Base-by-base conservation (phyloP, 2,797 vertebrate species). In the Falco peregrinus region DNA sequence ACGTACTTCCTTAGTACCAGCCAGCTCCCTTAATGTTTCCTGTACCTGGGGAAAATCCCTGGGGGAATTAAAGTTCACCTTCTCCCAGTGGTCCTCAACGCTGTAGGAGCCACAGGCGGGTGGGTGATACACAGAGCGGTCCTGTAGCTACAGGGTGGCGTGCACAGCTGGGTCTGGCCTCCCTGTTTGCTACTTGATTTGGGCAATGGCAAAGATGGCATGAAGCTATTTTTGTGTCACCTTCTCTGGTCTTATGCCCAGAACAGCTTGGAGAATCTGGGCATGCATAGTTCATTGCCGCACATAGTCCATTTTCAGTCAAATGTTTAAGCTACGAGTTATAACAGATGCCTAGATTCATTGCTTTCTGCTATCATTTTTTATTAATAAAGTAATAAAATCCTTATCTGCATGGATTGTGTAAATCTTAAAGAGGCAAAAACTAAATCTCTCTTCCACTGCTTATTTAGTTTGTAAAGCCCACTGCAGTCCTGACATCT, bases 221-320 rank as follows among this genome's bases (percentile, higher is more conserved):
- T 79, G 41, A 94, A 87, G 59, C 51, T 94, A 43, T 88, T 96
- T 92, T 67, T 63, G 22, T 74, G 93, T 90, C 69, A 90, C 83
- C 71, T 95, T 56, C 57, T 54, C 48, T 96, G 93, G 77, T 68
- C 70, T 68, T 59, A 48, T 53, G 84, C 93, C 90, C 95, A 90
- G 67, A 94, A 37, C 35, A 85, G 43, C 85, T 70, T 89, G 71
- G 78, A 67, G 74, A 96, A 92, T 59, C 48, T 84, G 69, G 74
- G 47, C 43, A 41, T 84, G 84, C 25, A 7, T 45, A 45, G 82
- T 85, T 81, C 17, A 3, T 64, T 78, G 80, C 31, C 53, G 73
- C 48, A 35, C 37, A 9, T 65, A 48, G 53, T 47, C 69, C 63
- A 19, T 69, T 70, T 53, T 89, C 73, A 61, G 54, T 68, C 87